A percentile compares a stretch with the other conserved stretches of the same genome.
Evolutionary conservation across 1,140 invertebrate species (phyloP).

Genomic region (Rhopalosiphum maidis): DNA sequence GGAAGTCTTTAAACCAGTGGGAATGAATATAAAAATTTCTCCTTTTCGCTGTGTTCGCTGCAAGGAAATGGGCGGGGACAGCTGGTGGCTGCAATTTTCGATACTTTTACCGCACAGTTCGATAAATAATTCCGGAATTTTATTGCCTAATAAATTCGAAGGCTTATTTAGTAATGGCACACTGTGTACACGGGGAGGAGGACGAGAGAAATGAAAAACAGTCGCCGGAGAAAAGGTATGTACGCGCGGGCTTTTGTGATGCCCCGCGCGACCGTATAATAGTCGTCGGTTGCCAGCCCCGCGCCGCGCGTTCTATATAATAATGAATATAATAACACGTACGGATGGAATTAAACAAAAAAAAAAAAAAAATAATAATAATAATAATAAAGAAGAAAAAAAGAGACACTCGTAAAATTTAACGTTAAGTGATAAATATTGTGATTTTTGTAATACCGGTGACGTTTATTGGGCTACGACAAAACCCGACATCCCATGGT

Average conservation of each 20-base stretch:
- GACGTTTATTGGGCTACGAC: conserved; percentile 49
- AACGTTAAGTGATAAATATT: conserved; percentile 56
- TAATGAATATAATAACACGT: conserved; percentile 19
- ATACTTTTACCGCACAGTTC: conserved; percentile 27
- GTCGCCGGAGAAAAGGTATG: not conserved
- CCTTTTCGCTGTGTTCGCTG: not conserved
- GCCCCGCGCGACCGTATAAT: too few species aligned
- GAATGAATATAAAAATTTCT: conserved; percentile 52
- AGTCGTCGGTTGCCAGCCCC: too few species aligned
- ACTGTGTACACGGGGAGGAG: not conserved
- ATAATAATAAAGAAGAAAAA: not conserved
- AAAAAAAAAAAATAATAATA: not conserved
- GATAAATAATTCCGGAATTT: conserved; percentile 36
- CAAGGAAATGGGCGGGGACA: conserved; percentile 54
- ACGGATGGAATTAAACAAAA: conserved; percentile 39
- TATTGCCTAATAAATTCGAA: conserved; percentile 52
- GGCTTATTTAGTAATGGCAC: conserved; percentile 1
- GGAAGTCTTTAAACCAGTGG: conserved; percentile 31
- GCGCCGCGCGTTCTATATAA: not conserved
- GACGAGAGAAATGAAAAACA: not conserved
- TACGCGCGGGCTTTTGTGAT: not conserved
- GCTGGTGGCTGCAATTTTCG: conserved; percentile 44
- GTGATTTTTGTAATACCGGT: conserved; percentile 47
- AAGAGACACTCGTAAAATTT: conserved; percentile 51
- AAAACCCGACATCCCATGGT: not conserved